Percentiles rank a stretch among this genome's conserved stretches.
phyloP scores from a whole-genome alignment of 2,888 invertebrate species.

The Rhingia rostrata region DNA sequence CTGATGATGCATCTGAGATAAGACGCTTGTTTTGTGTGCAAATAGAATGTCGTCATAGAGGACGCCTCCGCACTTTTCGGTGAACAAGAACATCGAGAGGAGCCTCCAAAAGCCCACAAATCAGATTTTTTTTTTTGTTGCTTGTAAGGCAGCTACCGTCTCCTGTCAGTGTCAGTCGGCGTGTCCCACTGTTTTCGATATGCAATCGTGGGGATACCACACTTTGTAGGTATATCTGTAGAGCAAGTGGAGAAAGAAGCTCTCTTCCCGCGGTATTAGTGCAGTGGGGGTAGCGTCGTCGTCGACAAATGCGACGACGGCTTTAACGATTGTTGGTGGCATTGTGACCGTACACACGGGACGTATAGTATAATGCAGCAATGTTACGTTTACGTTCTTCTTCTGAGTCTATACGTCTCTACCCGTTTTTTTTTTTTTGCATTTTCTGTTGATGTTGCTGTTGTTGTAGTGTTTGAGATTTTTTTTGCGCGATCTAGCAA shows the following conservation, averaged over 20 bases:
- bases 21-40: slow-evolving; percentile 10
- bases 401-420: slow-evolving; percentile 13
- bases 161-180: slow-evolving; percentile 27
- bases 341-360: slow-evolving; percentile 46
- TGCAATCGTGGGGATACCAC: slow-evolving; percentile 23
- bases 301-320: slow-evolving; percentile 26
- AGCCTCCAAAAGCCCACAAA: slow-evolving; percentile 60
- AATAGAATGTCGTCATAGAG: slow-evolving; percentile 48
- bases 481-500: slow-evolving; percentile 62
- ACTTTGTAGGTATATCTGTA: not conserved
- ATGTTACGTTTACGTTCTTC: slow-evolving; percentile 56
- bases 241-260: slow-evolving; percentile 1
- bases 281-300: slow-evolving; percentile 47
- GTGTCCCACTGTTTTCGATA: slow-evolving; percentile 4
- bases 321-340: slow-evolving; percentile 45
- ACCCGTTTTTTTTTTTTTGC: slow-evolving; percentile 40
- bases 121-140: slow-evolving; percentile 31
- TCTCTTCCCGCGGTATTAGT: slow-evolving; percentile 18
- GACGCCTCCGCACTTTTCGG: slow-evolving; percentile 48
- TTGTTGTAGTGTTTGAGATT: slow-evolving; percentile 24
- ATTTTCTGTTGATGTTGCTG: slow-evolving; percentile 59
- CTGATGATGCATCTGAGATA: slow-evolving; percentile 37
- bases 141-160: slow-evolving; percentile 28
- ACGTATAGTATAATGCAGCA: slow-evolving; percentile 28
- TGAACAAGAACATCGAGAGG: slow-evolving; percentile 32